Evolutionary conservation across 2,113 vertebrate species (phyloP).

Genomic region (crab-eating macaque (Macaca fascicularis)): T2T-MFA8v1.1 NC_088392.1:9758001-9758500

Average conservation of each 20-base stretch:
- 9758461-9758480: neutral
- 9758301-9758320: neutral
- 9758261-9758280: neutral
- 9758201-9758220: neutral
- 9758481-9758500: slow-evolving; percentile 9
- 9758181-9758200: neutral
- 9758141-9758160: neutral
- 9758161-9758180: neutral
- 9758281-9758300: neutral
- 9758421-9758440: neutral
- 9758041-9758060: too few species aligned
- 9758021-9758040: too few species aligned
- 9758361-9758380: neutral
- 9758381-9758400: neutral
- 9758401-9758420: neutral
- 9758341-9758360: neutral
- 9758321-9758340: neutral
- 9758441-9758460: neutral
- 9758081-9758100: neutral
- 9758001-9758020: too few species aligned
- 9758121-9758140: neutral
- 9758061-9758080: too few species aligned
- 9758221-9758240: neutral
- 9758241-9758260: neutral
- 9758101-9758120: neutral